Percentiles rank a stretch among this genome's conserved stretches.
These are phyloP conservation scores for Hyperoplus immaculatus DNA, from an alignment of 2,797 vertebrate genomes.

Conservation along the genomic window DNA sequence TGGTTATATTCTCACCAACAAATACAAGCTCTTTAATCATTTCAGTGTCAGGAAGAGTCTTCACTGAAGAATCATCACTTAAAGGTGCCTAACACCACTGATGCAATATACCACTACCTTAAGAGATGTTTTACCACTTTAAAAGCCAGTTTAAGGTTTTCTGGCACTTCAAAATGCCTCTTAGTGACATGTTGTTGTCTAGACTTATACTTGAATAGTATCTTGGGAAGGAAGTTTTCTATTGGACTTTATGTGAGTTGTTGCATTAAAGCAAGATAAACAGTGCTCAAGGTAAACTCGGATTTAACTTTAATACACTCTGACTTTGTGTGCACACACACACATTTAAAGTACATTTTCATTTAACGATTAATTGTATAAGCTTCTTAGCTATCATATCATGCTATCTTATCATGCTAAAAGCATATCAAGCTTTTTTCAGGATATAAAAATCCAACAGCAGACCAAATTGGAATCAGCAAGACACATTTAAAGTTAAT, in stretches of 20 bases:
- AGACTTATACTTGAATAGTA: slow-evolving; percentile 29
- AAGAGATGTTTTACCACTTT: slow-evolving; percentile 21
- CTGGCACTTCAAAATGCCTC: slow-evolving; percentile 11
- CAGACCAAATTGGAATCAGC: not conserved
- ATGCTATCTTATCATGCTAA: too few species aligned
- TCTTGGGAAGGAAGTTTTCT: slow-evolving; percentile 14
- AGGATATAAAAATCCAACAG: not conserved
- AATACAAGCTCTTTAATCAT: not conserved
- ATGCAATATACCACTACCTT: slow-evolving; percentile 5
- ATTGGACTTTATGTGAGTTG: slow-evolving; percentile 10
- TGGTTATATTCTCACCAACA: not conserved
- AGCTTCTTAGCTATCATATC: not conserved
- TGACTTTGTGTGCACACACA: not conserved
- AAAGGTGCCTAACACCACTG: slow-evolving; percentile 10
- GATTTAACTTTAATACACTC: slow-evolving; percentile 11
- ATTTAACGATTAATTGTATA: not conserved
- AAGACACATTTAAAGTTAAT: slow-evolving; percentile 29
- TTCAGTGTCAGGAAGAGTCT: not conserved
- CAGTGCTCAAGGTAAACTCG: slow-evolving; percentile 3
- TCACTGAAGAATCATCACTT: not conserved
- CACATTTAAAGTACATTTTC: not conserved
- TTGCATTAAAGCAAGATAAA: slow-evolving; percentile 42
- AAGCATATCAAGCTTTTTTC: not conserved
- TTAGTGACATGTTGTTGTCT: slow-evolving; percentile 29
- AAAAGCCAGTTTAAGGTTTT: slow-evolving; percentile 32